Base-by-base conservation (phyloP, 2,113 vertebrate species). In the Neofelis nebulosa region DNA sequence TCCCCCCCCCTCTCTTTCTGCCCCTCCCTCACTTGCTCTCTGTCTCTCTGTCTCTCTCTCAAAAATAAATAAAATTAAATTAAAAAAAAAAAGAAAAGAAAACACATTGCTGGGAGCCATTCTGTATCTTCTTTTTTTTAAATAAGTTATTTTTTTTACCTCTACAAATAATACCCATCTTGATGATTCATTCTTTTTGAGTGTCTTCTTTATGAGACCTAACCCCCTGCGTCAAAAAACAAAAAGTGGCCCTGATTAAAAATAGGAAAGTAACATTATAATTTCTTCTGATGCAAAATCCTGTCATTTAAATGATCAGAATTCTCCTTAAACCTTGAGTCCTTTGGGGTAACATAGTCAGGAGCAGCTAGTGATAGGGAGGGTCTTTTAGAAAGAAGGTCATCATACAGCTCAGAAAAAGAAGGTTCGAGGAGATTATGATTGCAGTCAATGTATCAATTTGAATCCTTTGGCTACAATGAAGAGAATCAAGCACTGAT, bases 61-160 rank as follows among this genome's bases (percentile, higher is more conserved):
- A 19, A 57, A 57, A 61, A 61, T 23, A 61, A 23, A 61, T 23
- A 8, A 21, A 57, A 45, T 45, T 57, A 61, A 61, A 61, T 21
- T 23, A 1, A 3, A 25, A 61, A 61, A 61, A 61, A 21, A 61
- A 82, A 83, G 66, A 94, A 94, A 89, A 87, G 93, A 97, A 97
- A 96, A 68, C 1, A 3, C 25, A 68, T 33, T 69, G 66, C 66
- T 91, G 29, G 55, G 55, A 76, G 48, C 23, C 65, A 55, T 93
- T 93, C 48, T 97, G 29, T 68, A 73, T 5, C 14, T 5, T 16
- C 61, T 55, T 80, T 41, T 29, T 91, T 79, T 81, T 3, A 73
- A 87, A 79, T 25, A 38, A 41, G 0, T 13, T 66, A n/a, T 52
- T 33, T 86, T 96, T 96, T 96, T 92, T 10, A 74, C 76, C 25